Conservation (phyloP, 2,113 vertebrate genomes). For the Burhinus oedicnemus region DNA sequence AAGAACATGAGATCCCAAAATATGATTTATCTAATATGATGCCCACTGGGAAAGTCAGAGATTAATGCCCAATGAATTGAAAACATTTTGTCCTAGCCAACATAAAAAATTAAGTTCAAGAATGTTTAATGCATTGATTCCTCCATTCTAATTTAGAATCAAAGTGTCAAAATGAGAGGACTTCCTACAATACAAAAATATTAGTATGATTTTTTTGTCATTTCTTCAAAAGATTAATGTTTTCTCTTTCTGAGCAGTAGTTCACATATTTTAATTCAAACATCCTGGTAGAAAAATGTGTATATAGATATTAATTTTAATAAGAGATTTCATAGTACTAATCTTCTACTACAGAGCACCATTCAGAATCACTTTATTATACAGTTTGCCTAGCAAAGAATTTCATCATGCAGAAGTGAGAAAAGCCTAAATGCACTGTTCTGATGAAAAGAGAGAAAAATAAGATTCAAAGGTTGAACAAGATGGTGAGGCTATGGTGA, state of each 20-base stretch:
- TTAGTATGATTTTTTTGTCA: background rate
- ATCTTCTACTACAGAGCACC: background rate
- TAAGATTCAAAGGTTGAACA: background rate
- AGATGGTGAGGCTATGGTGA: background rate
- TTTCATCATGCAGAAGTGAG: background rate
- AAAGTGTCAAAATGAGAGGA: background rate
- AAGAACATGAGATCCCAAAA: background rate
- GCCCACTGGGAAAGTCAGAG: background rate
- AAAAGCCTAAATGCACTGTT: background rate
- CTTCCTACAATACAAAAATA: background rate
- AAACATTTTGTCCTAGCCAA: background rate
- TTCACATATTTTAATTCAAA: background rate
- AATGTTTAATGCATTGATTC: background rate
- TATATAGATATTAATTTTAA: background rate
- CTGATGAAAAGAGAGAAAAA: conserved; percentile 4
- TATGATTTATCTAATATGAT: background rate
- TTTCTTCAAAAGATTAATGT: background rate
- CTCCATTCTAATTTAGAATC: background rate
- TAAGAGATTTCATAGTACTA: background rate
- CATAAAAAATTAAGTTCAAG: background rate
- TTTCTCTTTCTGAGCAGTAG: background rate
- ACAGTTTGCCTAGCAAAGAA: background rate
- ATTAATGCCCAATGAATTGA: background rate
- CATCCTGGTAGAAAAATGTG: background rate
- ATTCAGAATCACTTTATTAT: background rate